Evolutionary conservation across 2,113 vertebrate species (phyloP).

Genomic region (Pitta sordida): DNA sequence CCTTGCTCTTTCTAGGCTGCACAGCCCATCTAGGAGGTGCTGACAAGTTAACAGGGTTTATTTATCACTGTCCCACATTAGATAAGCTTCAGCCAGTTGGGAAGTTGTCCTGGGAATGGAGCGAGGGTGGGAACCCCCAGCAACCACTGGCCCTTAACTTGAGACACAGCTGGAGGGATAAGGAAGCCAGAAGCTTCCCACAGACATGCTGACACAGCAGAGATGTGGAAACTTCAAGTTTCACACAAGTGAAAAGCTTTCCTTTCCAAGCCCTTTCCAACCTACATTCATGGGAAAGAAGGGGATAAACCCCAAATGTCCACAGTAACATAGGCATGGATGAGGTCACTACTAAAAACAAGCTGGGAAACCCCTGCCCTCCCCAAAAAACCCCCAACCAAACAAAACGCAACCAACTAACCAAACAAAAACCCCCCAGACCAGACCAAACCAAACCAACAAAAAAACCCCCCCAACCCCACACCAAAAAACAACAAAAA

Average conservation of each 20-base stretch:
- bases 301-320: not conserved
- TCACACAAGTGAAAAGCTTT: not conserved
- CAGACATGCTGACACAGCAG: not conserved
- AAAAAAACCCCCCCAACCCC: not conserved
- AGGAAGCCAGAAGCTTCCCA: not conserved
- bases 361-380: fast-evolving
- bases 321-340: not conserved
- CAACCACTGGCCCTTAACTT: not conserved
- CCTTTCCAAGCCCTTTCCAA: not conserved
- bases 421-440: too few relatives aligned
- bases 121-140: not conserved
- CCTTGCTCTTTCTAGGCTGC: not conserved
- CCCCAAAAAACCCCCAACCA: too few relatives aligned
- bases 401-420: too few relatives aligned
- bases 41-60: not conserved
- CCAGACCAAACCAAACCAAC: too few relatives aligned
- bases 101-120: not conserved
- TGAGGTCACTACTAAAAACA: not conserved
- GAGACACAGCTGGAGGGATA: not conserved
- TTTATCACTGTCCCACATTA: not conserved
- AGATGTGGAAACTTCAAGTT: not conserved
- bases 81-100: not conserved
- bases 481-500: too few relatives aligned
- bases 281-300: not conserved
- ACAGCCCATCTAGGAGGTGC: not conserved